These are phyloP conservation scores for Semnornis frantzii DNA, from an alignment of 2,113 vertebrate species.

Conservation along the genomic window DNA sequence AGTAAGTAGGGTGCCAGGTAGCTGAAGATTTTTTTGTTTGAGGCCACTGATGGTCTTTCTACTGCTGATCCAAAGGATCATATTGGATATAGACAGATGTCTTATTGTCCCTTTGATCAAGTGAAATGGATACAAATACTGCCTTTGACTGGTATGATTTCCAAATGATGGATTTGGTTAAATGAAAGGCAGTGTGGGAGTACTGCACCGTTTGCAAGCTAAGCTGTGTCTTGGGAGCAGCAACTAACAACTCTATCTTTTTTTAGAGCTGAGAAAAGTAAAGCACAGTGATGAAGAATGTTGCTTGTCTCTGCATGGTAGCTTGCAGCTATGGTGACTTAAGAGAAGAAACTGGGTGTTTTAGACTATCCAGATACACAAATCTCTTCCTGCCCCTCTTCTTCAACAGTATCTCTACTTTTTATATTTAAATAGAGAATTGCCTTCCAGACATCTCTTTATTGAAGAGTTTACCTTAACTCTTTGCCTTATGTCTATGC, in stretches of 20 bases:
- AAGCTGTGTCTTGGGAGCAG: constrained; percentile 40
- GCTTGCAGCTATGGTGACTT: background rate
- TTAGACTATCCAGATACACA: background rate
- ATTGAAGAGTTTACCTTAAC: background rate
- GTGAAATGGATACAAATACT: background rate
- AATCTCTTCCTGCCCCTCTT: background rate
- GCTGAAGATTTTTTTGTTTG: background rate
- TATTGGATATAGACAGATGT: background rate
- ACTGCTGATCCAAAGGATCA: background rate
- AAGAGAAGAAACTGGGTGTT: background rate
- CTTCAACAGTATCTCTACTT: background rate
- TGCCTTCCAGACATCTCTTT: background rate
- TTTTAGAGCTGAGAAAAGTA: constrained; percentile 30
- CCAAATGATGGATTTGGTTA: background rate
- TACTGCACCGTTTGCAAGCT: constrained; percentile 47
- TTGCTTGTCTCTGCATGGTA: background rate
- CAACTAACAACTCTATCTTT: background rate
- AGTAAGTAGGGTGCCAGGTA: background rate
- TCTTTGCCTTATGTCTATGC: background rate
- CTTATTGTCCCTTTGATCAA: background rate
- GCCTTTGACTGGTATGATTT: background rate
- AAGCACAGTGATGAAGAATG: background rate
- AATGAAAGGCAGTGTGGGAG: constrained; percentile 27
- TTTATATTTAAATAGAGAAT: background rate
- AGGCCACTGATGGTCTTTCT: background rate